phyloP scores from a whole-genome alignment of 2,797 vertebrate species.

The Sebastes melanostomus region DNA sequence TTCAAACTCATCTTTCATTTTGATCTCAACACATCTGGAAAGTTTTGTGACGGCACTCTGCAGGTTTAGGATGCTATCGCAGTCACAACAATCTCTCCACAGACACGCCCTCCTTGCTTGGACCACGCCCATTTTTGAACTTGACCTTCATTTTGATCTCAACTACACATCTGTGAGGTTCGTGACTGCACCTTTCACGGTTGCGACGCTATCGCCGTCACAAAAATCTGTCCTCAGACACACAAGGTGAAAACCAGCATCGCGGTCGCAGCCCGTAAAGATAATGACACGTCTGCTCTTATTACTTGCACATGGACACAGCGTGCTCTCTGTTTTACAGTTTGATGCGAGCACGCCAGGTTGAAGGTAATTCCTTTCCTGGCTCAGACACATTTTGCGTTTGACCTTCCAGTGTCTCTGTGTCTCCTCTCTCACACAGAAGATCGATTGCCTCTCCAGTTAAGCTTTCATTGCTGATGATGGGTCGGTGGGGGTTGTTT shows the following conservation, averaged over 20 bases:
- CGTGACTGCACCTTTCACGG: no score
- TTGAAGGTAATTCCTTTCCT: not conserved
- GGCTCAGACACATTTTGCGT: slow-evolving; percentile 26
- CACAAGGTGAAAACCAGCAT: not conserved
- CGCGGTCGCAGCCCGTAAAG: not conserved
- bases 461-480: slow-evolving; percentile 76
- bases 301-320: not conserved
- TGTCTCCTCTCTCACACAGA: slow-evolving; percentile 33
- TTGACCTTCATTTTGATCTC: not conserved
- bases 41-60: no score
- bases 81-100: no score
- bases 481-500: slow-evolving; percentile 67
- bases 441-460: slow-evolving; percentile 66
- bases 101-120: no score
- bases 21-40: no score
- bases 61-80: no score
- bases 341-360: slow-evolving; percentile 1
- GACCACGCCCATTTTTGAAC: no score
- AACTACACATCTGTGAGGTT: not conserved
- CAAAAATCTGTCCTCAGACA: not conserved
- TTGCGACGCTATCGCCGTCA: no score
- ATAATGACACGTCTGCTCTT: slow-evolving; percentile 12
- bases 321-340: not conserved
- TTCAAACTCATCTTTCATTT: no score
- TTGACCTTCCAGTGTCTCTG: slow-evolving; percentile 64